Evolutionary conservation across 1,140 invertebrate species (phyloP).

Genomic region (Cydia splendana): DNA sequence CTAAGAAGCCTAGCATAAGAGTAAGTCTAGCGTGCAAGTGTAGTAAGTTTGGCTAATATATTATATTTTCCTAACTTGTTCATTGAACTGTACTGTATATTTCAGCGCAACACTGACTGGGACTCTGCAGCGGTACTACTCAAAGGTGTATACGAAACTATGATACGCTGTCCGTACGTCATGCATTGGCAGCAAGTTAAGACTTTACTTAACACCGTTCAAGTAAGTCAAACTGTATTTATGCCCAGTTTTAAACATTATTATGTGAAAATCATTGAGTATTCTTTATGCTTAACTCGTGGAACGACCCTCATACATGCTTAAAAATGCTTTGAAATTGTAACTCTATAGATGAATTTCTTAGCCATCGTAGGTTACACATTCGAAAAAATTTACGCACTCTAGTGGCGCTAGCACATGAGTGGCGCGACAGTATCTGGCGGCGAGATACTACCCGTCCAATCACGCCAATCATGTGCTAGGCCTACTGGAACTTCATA

Average conservation of each 20-base stretch:
- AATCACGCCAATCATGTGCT: no score
- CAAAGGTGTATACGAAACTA: conserved; percentile 96
- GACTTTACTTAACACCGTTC: conserved; percentile 90
- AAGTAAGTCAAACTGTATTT: conserved; percentile 76
- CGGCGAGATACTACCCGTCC: no score
- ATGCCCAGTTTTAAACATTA: background rate
- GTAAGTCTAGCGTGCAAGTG: conserved; percentile 68
- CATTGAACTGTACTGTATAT: conserved; percentile 22
- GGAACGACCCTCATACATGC: no score
- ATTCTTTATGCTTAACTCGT: no score
- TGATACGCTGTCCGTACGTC: conserved; percentile 95
- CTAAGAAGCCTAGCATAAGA: conserved; percentile 95
- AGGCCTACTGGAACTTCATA: no score
- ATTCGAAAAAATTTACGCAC: no score
- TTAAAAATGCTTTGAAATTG: no score
- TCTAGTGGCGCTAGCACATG: no score
- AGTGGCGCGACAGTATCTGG: no score
- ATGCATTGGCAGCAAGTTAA: conserved; percentile 98
- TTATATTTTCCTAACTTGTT: no score
- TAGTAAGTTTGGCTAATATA: background rate
- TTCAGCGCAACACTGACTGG: conserved; percentile 96
- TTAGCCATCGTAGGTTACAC: no score
- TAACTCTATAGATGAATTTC: no score
- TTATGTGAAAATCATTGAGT: conserved; percentile 31
- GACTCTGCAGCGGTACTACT: conserved; percentile 95